Conservation (phyloP, 2,113 vertebrate species). For the Pachyramphus minor region DNA sequence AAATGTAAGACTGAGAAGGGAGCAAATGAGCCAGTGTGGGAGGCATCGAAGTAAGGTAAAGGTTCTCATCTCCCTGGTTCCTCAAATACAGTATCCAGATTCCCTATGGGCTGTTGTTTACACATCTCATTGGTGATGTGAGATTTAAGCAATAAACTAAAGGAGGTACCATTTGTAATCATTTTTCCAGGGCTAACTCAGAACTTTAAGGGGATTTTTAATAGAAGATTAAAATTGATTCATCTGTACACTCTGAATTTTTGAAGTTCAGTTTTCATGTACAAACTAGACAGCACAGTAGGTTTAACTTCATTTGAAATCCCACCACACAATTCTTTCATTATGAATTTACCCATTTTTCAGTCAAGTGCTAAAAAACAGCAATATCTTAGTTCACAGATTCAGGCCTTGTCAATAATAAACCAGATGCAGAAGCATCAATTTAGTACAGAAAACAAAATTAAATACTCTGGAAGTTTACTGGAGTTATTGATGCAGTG, state of each 20-base stretch:
- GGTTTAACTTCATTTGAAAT: slow-evolving; percentile 60
- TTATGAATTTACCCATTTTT: slow-evolving; percentile 55
- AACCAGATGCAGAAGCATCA: slow-evolving; percentile 59
- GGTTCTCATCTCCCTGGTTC: not conserved
- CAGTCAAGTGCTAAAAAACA: slow-evolving; percentile 45
- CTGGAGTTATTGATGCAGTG: slow-evolving; percentile 10
- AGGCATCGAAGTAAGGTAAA: not conserved
- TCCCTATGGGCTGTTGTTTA: not conserved
- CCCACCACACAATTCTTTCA: slow-evolving; percentile 51
- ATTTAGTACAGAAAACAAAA: slow-evolving; percentile 59
- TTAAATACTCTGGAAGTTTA: slow-evolving; percentile 47
- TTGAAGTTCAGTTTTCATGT: slow-evolving; percentile 64
- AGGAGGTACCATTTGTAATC: not conserved
- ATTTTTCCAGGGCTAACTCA: slow-evolving; percentile 4
- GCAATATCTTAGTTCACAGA: slow-evolving; percentile 7
- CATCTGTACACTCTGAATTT: slow-evolving; percentile 51
- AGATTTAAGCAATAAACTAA: slow-evolving; percentile 25
- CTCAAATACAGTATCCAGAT: not conserved
- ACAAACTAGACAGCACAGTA: slow-evolving; percentile 22
- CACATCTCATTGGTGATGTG: rapidly evolving
- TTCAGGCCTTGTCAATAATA: slow-evolving; percentile 46
- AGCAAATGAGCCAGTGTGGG: not conserved
- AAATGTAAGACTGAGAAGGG: not conserved
- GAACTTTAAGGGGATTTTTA: not conserved
- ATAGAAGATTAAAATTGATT: slow-evolving; percentile 52